Evolutionary conservation across 2,888 invertebrate genomes (phyloP).

Genomic region (Gibbula magus): DNA sequence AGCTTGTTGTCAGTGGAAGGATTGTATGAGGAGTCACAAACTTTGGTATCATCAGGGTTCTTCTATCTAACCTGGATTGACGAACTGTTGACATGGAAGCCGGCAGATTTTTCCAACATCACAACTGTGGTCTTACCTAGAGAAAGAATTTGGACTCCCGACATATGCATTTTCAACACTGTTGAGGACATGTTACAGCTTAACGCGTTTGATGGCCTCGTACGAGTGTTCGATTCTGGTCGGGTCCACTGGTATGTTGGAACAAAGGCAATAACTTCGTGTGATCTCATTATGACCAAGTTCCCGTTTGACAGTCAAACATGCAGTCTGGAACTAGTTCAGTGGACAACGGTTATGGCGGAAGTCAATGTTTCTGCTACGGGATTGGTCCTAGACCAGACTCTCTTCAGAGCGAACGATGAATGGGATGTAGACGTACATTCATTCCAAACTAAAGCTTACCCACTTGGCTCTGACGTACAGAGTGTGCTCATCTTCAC

Average conservation of each 20-base stretch:
- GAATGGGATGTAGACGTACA: background rate
- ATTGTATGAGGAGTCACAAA: background rate
- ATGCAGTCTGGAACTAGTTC: background rate
- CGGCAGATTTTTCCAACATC: background rate
- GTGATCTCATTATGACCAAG: background rate
- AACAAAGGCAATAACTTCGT: background rate
- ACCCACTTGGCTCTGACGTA: too few relatives aligned
- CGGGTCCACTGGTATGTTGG: background rate
- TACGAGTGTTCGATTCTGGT: background rate
- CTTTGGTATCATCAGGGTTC: background rate
- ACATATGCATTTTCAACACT: background rate
- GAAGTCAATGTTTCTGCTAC: background rate
- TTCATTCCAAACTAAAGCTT: background rate
- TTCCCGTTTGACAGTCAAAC: constrained; percentile 20
- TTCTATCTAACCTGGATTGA: background rate
- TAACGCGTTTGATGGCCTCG: background rate
- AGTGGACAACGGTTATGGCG: background rate
- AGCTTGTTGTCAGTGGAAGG: background rate
- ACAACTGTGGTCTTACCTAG: background rate
- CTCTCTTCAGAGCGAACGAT: background rate
- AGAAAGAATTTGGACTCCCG: background rate
- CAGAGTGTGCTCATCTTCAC: background rate
- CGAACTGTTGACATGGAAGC: constrained; percentile 10
- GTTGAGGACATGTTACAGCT: background rate
- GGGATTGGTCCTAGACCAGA: background rate